Percentiles rank a stretch among this genome's conserved stretches.
Conservation (phyloP, 2,797 vertebrate genomes). For the Trachurus trachurus region DNA sequence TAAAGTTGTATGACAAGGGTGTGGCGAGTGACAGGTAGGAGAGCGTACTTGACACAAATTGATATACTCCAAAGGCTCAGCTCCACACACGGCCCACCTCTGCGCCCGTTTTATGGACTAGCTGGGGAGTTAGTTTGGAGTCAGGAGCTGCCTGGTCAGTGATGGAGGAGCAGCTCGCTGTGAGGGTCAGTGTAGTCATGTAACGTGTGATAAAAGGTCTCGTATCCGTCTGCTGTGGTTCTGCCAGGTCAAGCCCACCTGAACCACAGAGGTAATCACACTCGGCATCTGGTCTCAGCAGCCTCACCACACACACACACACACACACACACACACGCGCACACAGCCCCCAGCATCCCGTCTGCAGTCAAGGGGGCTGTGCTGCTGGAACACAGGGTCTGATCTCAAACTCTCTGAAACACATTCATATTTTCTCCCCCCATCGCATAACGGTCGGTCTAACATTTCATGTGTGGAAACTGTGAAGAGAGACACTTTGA, state of each 20-base stretch:
- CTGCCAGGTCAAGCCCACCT: conserved; percentile 39
- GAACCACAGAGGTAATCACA: conserved; percentile 41
- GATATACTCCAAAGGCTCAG: no score
- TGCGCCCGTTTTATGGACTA: no score
- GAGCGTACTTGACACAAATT: no score
- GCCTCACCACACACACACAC: not conserved
- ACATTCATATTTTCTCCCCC: not conserved
- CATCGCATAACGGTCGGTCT: not conserved
- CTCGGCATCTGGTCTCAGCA: conserved; percentile 14
- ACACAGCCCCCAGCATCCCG: not conserved
- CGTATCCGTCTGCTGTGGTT: not conserved
- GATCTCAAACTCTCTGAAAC: conserved; percentile 1
- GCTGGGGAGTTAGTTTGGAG: no score
- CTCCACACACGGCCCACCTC: no score
- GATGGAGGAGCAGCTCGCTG: no score
- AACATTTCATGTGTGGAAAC: not conserved
- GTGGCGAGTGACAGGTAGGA: no score
- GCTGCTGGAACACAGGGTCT: not conserved
- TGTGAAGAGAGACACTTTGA: not conserved
- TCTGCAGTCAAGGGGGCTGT: not conserved
- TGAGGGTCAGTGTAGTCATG: no score
- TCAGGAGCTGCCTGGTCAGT: no score
- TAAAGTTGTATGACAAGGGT: no score
- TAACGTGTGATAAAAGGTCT: no score
- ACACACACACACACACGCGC: no score